phyloP scores from a whole-genome alignment of 1,140 invertebrate genomes.

The Dryas iulia region DNA sequence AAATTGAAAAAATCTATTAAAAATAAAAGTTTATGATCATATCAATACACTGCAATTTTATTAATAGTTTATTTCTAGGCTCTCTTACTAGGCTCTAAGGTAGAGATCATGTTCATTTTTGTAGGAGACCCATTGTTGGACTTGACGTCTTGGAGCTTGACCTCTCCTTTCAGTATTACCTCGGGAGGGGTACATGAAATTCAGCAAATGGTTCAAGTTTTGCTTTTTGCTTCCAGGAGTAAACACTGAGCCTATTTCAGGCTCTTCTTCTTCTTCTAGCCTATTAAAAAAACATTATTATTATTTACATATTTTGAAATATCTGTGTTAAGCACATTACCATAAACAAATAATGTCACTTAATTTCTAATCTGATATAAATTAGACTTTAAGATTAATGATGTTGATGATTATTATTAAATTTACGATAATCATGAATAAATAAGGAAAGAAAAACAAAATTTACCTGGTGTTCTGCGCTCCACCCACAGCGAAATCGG shows the following conservation, averaged over 20 bases:
- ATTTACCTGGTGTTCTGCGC: constrained; percentile 85
- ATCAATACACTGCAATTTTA: too few species aligned
- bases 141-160: constrained; percentile 52
- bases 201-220: constrained; percentile 95
- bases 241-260: constrained; percentile 91
- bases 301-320: background rate
- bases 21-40: too few species aligned
- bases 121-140: constrained; percentile 70
- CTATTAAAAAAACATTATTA: constrained; percentile 31
- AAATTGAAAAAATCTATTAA: too few species aligned
- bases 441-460: too few species aligned
- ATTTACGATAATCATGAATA: too few species aligned
- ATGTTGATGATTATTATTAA: too few species aligned
- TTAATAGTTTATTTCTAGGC: too few species aligned
- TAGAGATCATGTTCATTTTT: constrained; percentile 94
- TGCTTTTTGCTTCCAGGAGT: constrained; percentile 93
- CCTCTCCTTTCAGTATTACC: constrained; percentile 64
- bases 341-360: too few species aligned
- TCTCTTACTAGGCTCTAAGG: constrained; percentile 92
- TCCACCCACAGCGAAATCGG: constrained; percentile 83
- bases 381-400: background rate
- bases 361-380: too few species aligned
- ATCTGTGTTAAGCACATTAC: too few species aligned
- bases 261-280: constrained; percentile 79
- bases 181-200: constrained; percentile 89